Evolutionary conservation across 2,113 vertebrate genomes (phyloP).

Genomic region (Bucco capensis): DNA sequence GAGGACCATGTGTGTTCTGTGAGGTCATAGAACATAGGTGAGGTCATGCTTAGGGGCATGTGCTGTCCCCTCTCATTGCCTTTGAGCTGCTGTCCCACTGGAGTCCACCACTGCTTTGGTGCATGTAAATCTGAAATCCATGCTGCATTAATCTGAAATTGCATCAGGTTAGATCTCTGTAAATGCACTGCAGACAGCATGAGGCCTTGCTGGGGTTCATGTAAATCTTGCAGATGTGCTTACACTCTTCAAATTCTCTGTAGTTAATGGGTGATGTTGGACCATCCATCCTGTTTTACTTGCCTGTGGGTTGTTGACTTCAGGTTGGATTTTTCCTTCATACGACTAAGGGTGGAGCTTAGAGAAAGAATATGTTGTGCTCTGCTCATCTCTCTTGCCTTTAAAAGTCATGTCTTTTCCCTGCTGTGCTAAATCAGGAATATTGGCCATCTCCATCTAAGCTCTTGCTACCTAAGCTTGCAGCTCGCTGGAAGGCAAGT

Average conservation of each 20-base stretch:
- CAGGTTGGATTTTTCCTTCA: neutral
- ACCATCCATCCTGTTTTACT: neutral
- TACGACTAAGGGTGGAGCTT: neutral
- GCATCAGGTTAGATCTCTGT: too few species aligned
- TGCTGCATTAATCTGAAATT: too few species aligned
- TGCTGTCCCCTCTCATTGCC: neutral
- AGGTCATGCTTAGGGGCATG: neutral
- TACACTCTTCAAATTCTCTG: neutral
- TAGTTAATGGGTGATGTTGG: neutral
- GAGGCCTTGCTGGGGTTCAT: neutral
- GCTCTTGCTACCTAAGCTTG: conserved; percentile 28
- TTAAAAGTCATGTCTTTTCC: conserved; percentile 26
- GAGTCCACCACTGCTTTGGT: neutral
- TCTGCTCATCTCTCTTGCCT: conserved; percentile 5
- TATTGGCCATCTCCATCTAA: conserved; percentile 29
- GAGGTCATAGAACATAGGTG: neutral
- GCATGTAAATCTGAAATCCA: neutral
- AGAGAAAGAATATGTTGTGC: neutral
- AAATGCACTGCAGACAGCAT: neutral
- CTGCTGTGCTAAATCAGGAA: conserved; percentile 42
- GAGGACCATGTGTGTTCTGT: neutral
- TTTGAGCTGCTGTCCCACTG: neutral
- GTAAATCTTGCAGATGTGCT: neutral
- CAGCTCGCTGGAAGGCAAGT: conserved; percentile 17
- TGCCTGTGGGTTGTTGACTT: neutral